Conservation (phyloP, 1,140 invertebrate genomes). For the Hycleus cichorii region DNA sequence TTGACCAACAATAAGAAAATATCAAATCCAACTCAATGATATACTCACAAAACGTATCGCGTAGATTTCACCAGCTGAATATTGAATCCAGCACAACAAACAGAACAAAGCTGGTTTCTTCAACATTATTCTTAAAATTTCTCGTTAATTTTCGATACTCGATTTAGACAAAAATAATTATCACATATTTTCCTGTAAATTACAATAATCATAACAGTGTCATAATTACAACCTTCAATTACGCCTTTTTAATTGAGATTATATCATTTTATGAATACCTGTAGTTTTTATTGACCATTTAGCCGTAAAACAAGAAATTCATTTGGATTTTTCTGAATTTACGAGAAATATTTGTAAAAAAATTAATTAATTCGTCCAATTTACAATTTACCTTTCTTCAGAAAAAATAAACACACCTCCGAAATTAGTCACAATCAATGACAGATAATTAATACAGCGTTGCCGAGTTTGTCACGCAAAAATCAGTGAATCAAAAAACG, state of each 20-base stretch:
- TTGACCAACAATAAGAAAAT: constrained; percentile 8
- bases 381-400: too few relatives aligned
- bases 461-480: too few relatives aligned
- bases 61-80: constrained; percentile 24
- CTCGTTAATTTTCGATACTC: too few relatives aligned
- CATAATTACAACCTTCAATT: constrained; percentile 11
- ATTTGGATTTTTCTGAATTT: too few relatives aligned
- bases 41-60: constrained; percentile 30
- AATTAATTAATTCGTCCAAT: too few relatives aligned
- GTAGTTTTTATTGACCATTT: too few relatives aligned
- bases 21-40: not conserved
- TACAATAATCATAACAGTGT: constrained; percentile 1
- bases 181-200: constrained; percentile 4
- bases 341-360: too few relatives aligned
- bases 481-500: too few relatives aligned
- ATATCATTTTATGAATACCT: not conserved
- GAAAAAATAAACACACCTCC: too few relatives aligned
- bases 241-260: constrained; percentile 11
- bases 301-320: too few relatives aligned
- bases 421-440: too few relatives aligned
- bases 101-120: constrained; percentile 7
- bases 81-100: constrained; percentile 4
- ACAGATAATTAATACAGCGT: too few relatives aligned
- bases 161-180: not conserved
- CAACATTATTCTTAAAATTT: not conserved